Base-by-base conservation (phyloP, 2,797 vertebrate species). In the Clarias pachynema region DNA sequence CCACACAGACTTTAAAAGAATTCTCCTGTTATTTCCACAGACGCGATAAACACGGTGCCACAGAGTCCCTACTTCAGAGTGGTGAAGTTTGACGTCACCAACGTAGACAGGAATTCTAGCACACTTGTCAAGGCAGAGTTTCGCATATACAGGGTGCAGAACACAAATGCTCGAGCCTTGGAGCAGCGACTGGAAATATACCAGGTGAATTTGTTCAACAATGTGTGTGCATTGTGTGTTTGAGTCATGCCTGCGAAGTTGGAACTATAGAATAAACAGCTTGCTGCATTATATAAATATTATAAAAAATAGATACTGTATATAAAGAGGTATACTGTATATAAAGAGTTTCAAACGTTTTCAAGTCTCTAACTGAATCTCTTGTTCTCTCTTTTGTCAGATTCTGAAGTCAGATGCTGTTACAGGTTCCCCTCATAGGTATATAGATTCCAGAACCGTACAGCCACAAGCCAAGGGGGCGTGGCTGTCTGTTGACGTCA, bases 171-270 rank as follows among this genome's bases (percentile, higher is more conserved):
- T 68, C 92, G 91, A 75, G 93, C 94, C 65, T 90, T 93, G 0
- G 96, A 96, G 90, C 96, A 96, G 93, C 94, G 96, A 79, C 94
- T 96, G 88, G 96, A 96, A 92, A 90, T 96, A 85, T 96, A 94
- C 86, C 96, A 96, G 95, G 96, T 96, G 87, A 86, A 53, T 82
- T 79, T 12, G 56, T 29, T 26, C 74, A 66, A 44, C 31, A 26
- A n/a, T 31, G 26, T 79, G 26, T 53, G n/a, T 49, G 5, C 16
- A 63, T 80, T 31, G 31, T 31, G 31, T 31, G 31, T 31, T 31
- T 31, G 40, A 84, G 44, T 65, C 53, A 7, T 83, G 8, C 2
- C 40, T 66, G 62, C 74, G 12, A 14, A 78, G 9, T 31, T 9
- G 53, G 10, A 65, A 44, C 20, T 18, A n/a, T 49, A 31, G 20